Percentiles rank a stretch among this genome's conserved stretches.
Evolutionary conservation across 2,113 vertebrate genomes (phyloP).

Genomic region (Cyanistes caeruleus): DNA sequence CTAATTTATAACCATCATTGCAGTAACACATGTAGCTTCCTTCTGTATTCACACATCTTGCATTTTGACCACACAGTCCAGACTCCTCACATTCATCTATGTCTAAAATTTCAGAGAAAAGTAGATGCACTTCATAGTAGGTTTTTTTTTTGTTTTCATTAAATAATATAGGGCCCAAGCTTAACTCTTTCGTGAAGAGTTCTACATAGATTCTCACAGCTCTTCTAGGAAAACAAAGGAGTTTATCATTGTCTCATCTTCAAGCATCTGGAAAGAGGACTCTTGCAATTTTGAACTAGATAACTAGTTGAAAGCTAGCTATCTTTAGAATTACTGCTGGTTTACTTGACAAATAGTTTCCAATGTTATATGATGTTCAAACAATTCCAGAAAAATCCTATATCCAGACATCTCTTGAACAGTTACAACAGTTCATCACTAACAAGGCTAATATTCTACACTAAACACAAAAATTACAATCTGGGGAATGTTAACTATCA

Average conservation of each 20-base stretch:
- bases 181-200: background rate
- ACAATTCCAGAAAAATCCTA: background rate
- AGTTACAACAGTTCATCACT: background rate
- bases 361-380: background rate
- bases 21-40: constrained; percentile 88
- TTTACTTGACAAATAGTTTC: background rate
- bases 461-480: background rate
- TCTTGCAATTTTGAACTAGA: background rate
- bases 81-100: constrained; percentile 83
- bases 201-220: background rate
- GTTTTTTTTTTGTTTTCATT: background rate
- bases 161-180: background rate
- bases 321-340: background rate
- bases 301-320: background rate
- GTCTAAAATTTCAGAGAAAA: constrained; percentile 74
- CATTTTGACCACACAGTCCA: constrained; percentile 81
- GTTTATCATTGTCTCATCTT: background rate
- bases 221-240: background rate
- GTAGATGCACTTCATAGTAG: background rate
- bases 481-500: background rate
- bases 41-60: constrained; percentile 79
- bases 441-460: background rate
- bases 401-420: background rate
- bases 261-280: background rate
- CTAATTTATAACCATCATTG: constrained; percentile 79